Evolutionary conservation across 2,888 invertebrate genomes (phyloP), one percentile per base, ranked within the genome.

Genomic region (Hypsopygia costalis): DNA sequence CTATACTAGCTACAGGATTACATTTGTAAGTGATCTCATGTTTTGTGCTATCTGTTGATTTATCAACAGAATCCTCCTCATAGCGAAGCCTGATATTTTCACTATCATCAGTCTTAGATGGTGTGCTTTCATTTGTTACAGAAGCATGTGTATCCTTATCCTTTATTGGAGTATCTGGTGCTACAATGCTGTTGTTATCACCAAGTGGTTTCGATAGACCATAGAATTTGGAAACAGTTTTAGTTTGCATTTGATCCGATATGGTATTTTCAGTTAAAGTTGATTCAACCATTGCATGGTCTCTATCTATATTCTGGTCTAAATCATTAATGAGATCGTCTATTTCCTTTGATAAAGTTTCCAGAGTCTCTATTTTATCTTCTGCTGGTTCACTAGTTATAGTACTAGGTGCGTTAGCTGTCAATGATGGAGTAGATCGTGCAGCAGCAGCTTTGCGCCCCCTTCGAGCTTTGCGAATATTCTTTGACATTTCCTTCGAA

Each of bases 61-160:
- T 83, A 34, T 88, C 87, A 11, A 64, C 67, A 0, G 83, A 73
- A 50, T 88, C 86, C 36, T 81, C 83, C 41, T 87, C 88, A 58
- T 86, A 87, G 54, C 80, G 82, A 34, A 89, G 72, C 46, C 79
- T 71, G 28, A 89, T 85, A 52, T 83, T 87, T 48, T 89, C 87
- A 56, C 81, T 76, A 38, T 88, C 87, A 43, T 87, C 87, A 49
- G 59, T 71, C 51, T 85, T 88, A 12, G 80, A 78, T 10, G 86
- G 83, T 7, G 86, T 81, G 41, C 64, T 71, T 45, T 85, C 85
- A 52, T 65, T 74, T 22, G 67, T 69, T 7, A 74, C 44, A 27
- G 69, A 46, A 20, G 66, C 47, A 44, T 67, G 55, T 7, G 55
- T 41, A 41, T 78, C 78, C 55, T 78, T 80, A 34, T 80, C 79